Conservation (phyloP, 2,113 vertebrate genomes). For the Halcyon malimbica region DNA sequence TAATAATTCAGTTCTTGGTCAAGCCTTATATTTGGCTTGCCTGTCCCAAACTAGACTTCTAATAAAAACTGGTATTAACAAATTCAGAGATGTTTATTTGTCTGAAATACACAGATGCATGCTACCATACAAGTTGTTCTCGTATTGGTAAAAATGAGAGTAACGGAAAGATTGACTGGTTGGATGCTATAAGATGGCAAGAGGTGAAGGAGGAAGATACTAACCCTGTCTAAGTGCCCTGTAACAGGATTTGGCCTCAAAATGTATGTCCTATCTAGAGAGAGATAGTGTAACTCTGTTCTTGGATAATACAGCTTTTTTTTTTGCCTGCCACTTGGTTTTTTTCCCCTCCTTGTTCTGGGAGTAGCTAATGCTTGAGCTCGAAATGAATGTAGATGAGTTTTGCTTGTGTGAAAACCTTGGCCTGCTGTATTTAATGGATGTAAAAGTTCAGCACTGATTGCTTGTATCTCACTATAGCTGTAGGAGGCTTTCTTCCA, state of each 20-base stretch:
- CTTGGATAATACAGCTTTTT: neutral
- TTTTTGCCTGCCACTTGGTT: neutral
- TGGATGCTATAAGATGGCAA: neutral
- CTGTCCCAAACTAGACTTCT: neutral
- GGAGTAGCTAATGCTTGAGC: neutral
- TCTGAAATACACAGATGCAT: neutral
- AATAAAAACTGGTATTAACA: neutral
- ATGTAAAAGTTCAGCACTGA: neutral
- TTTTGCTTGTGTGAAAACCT: neutral
- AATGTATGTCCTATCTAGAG: fast-evolving
- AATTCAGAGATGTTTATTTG: neutral
- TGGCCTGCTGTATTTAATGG: neutral
- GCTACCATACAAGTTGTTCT: neutral
- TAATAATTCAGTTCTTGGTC: neutral
- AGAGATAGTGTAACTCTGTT: neutral
- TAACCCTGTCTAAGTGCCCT: fast-evolving
- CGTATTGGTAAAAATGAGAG: neutral
- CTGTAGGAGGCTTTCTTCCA: neutral
- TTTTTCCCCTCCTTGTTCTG: neutral
- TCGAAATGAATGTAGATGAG: fast-evolving
- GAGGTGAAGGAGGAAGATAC: neutral
- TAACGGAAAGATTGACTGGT: neutral
- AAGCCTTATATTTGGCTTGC: neutral
- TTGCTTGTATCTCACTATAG: neutral
- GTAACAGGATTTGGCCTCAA: neutral